Evolutionary conservation across 2,888 invertebrate genomes (phyloP).

Genomic region (Synanthedon vespiformis): DNA sequence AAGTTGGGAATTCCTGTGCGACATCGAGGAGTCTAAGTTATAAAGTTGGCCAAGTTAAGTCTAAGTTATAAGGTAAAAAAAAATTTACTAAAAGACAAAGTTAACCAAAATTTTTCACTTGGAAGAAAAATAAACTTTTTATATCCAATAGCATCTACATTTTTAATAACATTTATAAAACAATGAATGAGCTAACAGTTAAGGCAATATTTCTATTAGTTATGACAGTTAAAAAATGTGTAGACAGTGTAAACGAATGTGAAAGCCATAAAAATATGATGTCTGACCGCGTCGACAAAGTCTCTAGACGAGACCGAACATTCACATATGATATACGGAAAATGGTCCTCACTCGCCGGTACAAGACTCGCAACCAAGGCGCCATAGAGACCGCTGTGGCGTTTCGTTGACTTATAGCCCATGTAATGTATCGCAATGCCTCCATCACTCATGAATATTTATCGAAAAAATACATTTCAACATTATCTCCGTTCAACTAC

Average conservation of each 20-base stretch:
- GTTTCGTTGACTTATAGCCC: constrained; percentile 61
- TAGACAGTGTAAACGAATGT: constrained; percentile 34
- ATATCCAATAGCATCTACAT: too few relatives aligned
- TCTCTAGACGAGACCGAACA: constrained; percentile 34
- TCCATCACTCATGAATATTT: constrained; percentile 69
- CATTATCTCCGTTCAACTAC: constrained; percentile 31
- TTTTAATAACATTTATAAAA: too few relatives aligned
- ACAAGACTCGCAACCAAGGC: constrained; percentile 23
- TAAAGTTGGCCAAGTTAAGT: too few relatives aligned
- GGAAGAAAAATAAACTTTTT: too few relatives aligned
- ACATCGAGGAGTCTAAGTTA: too few relatives aligned
- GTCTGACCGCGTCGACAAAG: constrained; percentile 49
- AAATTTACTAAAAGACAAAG: too few relatives aligned
- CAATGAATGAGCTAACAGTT: constrained; percentile 10
- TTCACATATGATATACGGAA: constrained; percentile 35
- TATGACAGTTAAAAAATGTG: constrained; percentile 48
- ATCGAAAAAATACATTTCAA: constrained; percentile 47
- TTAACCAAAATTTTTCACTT: too few relatives aligned
- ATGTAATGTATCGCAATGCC: constrained; percentile 62
- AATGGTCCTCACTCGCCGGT: constrained; percentile 9
- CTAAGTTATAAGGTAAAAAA: too few relatives aligned
- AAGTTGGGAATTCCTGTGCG: too few relatives aligned
- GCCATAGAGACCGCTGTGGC: constrained; percentile 29
- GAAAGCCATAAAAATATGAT: constrained; percentile 55
- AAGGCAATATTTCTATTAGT: constrained; percentile 38